Evolutionary conservation across 2,888 invertebrate genomes (phyloP).

Genomic region (Apamea anceps): DNA sequence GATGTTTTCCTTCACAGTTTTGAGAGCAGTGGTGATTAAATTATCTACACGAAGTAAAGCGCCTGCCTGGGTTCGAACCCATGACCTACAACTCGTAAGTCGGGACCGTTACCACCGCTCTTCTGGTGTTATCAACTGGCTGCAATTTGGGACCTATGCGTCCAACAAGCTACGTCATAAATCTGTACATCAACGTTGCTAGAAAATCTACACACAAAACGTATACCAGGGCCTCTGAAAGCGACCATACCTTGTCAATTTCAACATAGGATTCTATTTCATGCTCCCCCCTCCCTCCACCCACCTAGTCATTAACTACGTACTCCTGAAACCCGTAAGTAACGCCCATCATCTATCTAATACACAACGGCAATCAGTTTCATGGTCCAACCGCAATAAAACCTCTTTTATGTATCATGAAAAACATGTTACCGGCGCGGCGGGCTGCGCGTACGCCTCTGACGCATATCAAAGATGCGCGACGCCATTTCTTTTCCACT

Average conservation of each 20-base stretch:
- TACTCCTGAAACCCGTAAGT: conserved; percentile 29
- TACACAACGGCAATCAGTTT: conserved; percentile 59
- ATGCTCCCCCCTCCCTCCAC: neutral
- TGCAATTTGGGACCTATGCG: neutral
- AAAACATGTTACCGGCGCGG: conserved; percentile 67
- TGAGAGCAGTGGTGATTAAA: neutral
- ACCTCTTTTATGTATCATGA: conserved; percentile 72
- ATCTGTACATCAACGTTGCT: neutral
- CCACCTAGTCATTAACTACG: conserved; percentile 21
- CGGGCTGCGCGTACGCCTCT: conserved; percentile 83
- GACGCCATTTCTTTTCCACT: conserved; percentile 88
- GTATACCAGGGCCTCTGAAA: neutral
- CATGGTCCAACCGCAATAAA: conserved; percentile 68
- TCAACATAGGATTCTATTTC: conserved; percentile 10
- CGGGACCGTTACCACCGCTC: neutral
- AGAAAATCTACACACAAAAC: neutral
- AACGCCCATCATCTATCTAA: conserved; percentile 44
- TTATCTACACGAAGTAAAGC: neutral
- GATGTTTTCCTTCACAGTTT: neutral
- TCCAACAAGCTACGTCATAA: neutral
- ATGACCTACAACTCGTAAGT: neutral
- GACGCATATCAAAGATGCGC: conserved; percentile 90
- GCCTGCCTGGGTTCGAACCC: neutral
- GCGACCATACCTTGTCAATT: neutral
- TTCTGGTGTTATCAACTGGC: neutral